phyloP scores from a whole-genome alignment of 1,140 invertebrate genomes.

The Spodoptera litura region DNA sequence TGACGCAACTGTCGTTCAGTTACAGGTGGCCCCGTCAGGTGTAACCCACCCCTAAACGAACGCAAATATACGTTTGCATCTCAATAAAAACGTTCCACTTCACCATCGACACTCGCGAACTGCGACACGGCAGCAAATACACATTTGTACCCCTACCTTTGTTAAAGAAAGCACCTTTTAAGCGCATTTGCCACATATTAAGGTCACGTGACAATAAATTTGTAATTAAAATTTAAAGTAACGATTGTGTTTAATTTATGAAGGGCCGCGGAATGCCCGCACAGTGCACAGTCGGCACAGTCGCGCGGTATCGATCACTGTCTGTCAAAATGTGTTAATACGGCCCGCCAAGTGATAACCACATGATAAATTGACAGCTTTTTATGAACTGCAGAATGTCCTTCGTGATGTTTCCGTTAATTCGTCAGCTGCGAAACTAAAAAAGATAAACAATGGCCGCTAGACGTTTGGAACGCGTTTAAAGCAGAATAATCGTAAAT shows the following conservation, averaged over 20 bases:
- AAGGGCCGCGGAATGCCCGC: not conserved
- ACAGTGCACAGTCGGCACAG: not conserved
- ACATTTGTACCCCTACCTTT: slow-evolving; percentile 55
- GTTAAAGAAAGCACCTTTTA: slow-evolving; percentile 69
- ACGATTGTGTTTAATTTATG: slow-evolving; percentile 44
- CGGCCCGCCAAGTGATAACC: slow-evolving; percentile 21
- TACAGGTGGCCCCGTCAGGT: slow-evolving; percentile 77
- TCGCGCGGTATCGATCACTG: slow-evolving; percentile 39
- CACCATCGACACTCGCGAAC: not conserved
- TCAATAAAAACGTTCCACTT: slow-evolving; percentile 8
- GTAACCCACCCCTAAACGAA: slow-evolving; percentile 56
- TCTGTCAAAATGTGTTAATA: slow-evolving; percentile 45
- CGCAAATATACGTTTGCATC: slow-evolving; percentile 21
- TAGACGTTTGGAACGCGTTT: slow-evolving; percentile 27
- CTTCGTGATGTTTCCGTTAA: slow-evolving; percentile 39
- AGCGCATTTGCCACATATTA: slow-evolving; percentile 66
- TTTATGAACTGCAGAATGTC: slow-evolving; percentile 6
- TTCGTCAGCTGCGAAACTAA: slow-evolving; percentile 45
- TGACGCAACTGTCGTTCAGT: slow-evolving; percentile 69
- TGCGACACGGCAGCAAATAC: not conserved
- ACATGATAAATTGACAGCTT: slow-evolving; percentile 31
- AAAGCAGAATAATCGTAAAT: slow-evolving; percentile 42
- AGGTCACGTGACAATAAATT: slow-evolving; percentile 63
- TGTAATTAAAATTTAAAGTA: slow-evolving; percentile 65
- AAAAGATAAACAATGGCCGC: slow-evolving; percentile 39